Base-by-base conservation (phyloP, 1,140 invertebrate species). In the Cydia pomonella region DNA sequence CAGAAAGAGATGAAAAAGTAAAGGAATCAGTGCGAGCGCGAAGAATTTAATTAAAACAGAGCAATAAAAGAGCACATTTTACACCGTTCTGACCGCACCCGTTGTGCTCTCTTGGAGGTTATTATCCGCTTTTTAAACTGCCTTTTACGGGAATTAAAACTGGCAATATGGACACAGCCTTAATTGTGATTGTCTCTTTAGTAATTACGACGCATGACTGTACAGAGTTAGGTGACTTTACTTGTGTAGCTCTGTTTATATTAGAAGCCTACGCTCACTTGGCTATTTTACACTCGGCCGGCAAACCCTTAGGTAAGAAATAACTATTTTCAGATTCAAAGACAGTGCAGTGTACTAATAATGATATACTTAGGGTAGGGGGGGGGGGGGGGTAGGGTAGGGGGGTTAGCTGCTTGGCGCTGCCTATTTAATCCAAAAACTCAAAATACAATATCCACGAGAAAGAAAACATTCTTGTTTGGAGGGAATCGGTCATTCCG, bases 41-140 rank as follows among this genome's bases (percentile, higher is more conserved):
- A 87, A 85, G 84, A 89, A 89, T 89, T 84, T 85, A 90, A 90
- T 90, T 89, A 90, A 88, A 88, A 80, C 76, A 83, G 64, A 69
- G 83, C 81, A 88, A 88, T 87, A 84, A 88, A 85, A 84, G 80
- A 83, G 75, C 79, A 87, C 80, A 82, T 88, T 89, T 87, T 83
- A 84, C 84, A 84, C 84, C 84, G 29, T 82, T 82, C 82, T 77
- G 77, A 82, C 82, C 84, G 80, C 80, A 79, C 77, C 53, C 78
- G 80, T 83, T 84, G 80, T 82, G 74, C 81, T 83, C 81, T 83
- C 77, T 79, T 83, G 82, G 85, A 86, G 79, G 85, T 88, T 86
- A 89, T 87, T 87, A 86, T 87, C 83, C 86, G 85, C 82, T 85
- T 88, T 85, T 87, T 88, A 84, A 86, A 86, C 82, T 82, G 84